Evolutionary conservation across 2,888 invertebrate genomes (phyloP), one percentile per base, ranked within the genome.

Genomic region (Merodon equestris): DNA sequence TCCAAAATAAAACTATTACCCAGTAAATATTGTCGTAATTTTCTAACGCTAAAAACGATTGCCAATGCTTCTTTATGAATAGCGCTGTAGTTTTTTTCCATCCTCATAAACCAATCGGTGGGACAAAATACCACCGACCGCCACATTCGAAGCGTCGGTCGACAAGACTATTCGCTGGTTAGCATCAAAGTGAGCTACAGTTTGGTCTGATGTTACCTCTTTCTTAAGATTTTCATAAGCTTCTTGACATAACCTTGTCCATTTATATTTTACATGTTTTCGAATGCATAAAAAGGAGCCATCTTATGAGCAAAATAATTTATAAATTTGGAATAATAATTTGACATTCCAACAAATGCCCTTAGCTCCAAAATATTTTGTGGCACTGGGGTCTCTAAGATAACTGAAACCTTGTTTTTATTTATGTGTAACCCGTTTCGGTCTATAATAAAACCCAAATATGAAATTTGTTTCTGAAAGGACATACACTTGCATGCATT

Each of bases 311-410:
- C 53, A 17, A 84, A 83, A 9, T 76, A 74, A 5, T 84, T 38
- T 18, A 86, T 76, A 82, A 88, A 88, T 67, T 84, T 85, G 3
- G 84, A 79, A 53, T 87, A 88, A 76, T 86, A 88, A 75, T 86
- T 87, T 0, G 86, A 82, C 75, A 86, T 83, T 0, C 86, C 86
- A 1, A 84, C 47, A 56, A 86, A 86, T 4, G 85, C 82, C 47
- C 83, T 82, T 0, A 86, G 68, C 71, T 84, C 82, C 15, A 66
- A 53, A 0, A 79, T 71, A 57, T 84, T 73, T 9, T 57, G 64
- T n/a, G 85, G 85, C 47, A 12, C 72, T n/a, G 40, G 40, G 12
- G 40, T 10, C n/a, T 10, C 10, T 40, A 40, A 40, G 9, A 40
- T 40, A n/a, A 3, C n/a, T 40, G 85, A 83, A 3, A 81, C 68